Evolutionary conservation across 2,797 vertebrate genomes (phyloP).

Genomic region (Sebastes matsubarae): DNA sequence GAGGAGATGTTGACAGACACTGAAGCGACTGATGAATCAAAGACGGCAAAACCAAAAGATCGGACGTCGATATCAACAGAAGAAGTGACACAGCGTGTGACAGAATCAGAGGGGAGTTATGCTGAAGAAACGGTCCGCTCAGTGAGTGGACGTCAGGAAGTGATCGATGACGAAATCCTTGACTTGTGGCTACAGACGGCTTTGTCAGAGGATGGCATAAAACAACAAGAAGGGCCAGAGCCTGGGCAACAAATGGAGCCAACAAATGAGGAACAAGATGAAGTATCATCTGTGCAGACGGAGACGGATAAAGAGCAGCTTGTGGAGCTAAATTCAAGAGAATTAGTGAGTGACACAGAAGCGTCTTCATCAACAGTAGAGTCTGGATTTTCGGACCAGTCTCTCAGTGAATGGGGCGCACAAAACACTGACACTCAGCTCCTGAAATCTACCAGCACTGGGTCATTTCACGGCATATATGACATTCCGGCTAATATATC

Average conservation of each 20-base stretch:
- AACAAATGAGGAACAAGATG: neutral
- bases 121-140: neutral
- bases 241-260: neutral
- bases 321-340: conserved; percentile 8
- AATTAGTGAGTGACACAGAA: conserved; percentile 26
- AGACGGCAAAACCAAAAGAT: neutral
- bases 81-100: neutral
- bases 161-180: conserved; percentile 64
- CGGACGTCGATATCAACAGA: neutral
- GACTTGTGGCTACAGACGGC: conserved; percentile 58
- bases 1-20: neutral
- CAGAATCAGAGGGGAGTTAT: neutral
- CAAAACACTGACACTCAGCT: neutral
- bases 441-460: neutral
- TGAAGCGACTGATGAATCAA: neutral
- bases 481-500: neutral
- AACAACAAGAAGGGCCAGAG: conserved; percentile 7
- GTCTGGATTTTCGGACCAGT: conserved; percentile 39
- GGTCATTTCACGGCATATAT: neutral
- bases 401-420: neutral
- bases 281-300: neutral
- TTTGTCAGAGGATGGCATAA: conserved; percentile 11
- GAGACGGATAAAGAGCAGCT: conserved; percentile 10
- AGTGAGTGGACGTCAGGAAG: conserved; percentile 1
- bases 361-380: conserved; percentile 29